Evolutionary conservation across 1,140 invertebrate genomes (phyloP).

Genomic region (Dolichoris vasculosae): DNA sequence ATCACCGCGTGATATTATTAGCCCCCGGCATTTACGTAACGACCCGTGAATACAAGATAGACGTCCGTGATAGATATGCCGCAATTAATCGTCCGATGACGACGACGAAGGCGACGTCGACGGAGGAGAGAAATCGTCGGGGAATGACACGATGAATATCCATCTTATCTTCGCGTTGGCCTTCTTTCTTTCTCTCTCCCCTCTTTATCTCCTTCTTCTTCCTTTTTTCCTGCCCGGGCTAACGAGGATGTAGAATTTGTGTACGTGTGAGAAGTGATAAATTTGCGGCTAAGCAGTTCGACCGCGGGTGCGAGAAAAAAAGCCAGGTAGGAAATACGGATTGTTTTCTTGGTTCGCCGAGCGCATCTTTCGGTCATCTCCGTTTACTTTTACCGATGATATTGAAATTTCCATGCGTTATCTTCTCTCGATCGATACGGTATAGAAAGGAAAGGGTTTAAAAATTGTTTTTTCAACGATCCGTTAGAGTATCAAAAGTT

Average conservation of each 20-base stretch:
- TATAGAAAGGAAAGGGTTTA: neutral
- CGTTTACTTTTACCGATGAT: neutral
- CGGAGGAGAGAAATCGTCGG: conserved; percentile 45
- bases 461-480: too few species aligned
- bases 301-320: neutral
- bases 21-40: conserved; percentile 60
- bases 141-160: conserved; percentile 51
- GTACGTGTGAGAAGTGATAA: neutral
- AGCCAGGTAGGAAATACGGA: neutral
- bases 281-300: neutral
- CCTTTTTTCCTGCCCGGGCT: neutral
- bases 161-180: conserved; percentile 39
- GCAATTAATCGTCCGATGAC: conserved; percentile 59
- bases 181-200: neutral
- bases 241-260: conserved; percentile 12
- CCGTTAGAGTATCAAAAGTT: too few species aligned
- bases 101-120: conserved; percentile 30
- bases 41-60: conserved; percentile 63
- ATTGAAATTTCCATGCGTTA: neutral
- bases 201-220: neutral
- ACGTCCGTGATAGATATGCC: conserved; percentile 56
- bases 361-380: neutral
- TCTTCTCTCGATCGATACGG: neutral
- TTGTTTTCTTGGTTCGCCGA: neutral
- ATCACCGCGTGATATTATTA: conserved; percentile 56